Evolutionary conservation across 2,113 vertebrate species (phyloP).

Genomic region (Leptosomus discolor): DNA sequence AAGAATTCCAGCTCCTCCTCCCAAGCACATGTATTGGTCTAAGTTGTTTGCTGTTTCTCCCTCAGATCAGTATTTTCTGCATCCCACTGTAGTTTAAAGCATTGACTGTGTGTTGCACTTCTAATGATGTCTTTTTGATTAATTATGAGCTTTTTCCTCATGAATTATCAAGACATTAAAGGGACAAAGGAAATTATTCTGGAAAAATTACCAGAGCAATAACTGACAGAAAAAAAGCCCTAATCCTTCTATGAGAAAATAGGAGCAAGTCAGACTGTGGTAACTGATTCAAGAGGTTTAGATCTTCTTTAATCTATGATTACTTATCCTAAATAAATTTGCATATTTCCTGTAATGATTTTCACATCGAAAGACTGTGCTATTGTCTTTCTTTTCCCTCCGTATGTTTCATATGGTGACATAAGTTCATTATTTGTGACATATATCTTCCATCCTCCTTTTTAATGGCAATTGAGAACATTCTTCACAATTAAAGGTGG

Average conservation of each 20-base stretch:
- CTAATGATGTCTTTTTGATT: fast-evolving
- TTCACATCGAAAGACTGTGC: background rate
- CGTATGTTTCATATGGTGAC: background rate
- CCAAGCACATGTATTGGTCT: background rate
- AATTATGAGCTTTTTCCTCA: background rate
- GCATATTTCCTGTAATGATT: background rate
- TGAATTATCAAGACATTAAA: background rate
- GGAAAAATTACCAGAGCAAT: background rate
- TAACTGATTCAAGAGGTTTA: background rate
- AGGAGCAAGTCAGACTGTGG: background rate
- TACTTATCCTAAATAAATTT: background rate
- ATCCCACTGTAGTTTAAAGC: background rate
- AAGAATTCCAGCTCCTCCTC: background rate
- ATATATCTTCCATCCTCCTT: background rate
- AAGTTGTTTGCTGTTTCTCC: background rate
- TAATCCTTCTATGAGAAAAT: background rate
- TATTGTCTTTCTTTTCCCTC: background rate
- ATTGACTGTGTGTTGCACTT: background rate
- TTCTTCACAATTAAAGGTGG: background rate
- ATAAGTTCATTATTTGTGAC: background rate
- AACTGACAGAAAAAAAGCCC: background rate
- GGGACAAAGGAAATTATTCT: background rate
- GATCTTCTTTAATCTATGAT: background rate
- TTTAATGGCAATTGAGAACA: background rate
- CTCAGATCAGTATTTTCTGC: background rate